Evolutionary conservation across 30 jellyfish, hydroid and myxozoan species (phyloP).

Genomic region (Euphysa ruthae): DNA sequence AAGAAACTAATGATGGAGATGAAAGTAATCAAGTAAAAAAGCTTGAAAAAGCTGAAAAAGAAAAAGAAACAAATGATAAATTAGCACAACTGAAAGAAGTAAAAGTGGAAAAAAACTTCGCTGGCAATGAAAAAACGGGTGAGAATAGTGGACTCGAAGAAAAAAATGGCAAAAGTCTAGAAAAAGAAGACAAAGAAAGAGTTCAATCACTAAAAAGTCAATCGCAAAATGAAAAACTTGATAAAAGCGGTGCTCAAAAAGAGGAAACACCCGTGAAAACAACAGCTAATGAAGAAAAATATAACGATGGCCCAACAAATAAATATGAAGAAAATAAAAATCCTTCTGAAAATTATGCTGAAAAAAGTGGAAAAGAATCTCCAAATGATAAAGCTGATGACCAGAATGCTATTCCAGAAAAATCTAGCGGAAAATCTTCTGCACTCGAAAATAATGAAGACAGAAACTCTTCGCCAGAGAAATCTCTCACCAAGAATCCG

Average conservation of each 20-base stretch:
- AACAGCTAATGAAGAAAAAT: neutral
- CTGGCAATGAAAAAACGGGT: neutral
- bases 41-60: neutral
- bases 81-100: neutral
- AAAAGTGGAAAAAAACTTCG: neutral
- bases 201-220: neutral
- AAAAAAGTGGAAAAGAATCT: neutral
- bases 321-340: neutral
- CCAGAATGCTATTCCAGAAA: neutral
- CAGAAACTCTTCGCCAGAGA: neutral
- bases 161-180: slow-evolving; percentile 5
- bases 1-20: slow-evolving; percentile 35
- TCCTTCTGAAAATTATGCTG: neutral
- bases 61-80: neutral
- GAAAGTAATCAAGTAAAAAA: slow-evolving; percentile 10
- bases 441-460: neutral
- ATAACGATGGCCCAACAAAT: neutral
- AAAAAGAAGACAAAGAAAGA: neutral
- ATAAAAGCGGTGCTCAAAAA: neutral
- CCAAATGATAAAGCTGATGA: neutral
- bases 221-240: neutral
- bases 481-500: neutral
- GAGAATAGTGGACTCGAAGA: neutral
- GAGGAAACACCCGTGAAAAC: neutral
- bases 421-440: neutral